phyloP scores from a whole-genome alignment of 2,888 invertebrate genomes.

The Yponomeuta malinellus region DNA sequence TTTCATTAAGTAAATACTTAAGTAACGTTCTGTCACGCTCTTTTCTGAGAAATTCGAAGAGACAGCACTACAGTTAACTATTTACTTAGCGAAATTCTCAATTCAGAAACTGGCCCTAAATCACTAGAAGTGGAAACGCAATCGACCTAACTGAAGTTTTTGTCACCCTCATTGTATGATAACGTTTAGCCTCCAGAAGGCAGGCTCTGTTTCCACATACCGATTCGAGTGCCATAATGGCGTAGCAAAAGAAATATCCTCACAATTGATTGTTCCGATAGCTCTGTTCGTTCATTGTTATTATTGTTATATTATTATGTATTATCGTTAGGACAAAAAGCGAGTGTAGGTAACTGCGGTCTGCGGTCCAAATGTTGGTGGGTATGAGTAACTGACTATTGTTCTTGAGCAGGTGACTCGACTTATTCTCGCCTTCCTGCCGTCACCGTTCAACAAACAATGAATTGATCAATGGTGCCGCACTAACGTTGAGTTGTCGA shows the following conservation, averaged over 20 bases:
- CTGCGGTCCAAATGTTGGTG: not conserved
- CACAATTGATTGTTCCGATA: not conserved
- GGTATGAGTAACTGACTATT: conserved; percentile 20
- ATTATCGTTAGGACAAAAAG: not conserved
- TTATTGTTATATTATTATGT: not conserved
- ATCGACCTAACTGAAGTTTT: not conserved
- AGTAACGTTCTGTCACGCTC: too few species aligned
- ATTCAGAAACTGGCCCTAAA: too few species aligned
- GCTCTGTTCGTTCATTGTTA: not conserved
- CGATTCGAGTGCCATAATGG: not conserved
- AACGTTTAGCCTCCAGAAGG: not conserved
- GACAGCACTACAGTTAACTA: too few species aligned
- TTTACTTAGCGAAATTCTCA: too few species aligned
- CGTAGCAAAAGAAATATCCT: not conserved
- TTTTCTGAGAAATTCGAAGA: too few species aligned
- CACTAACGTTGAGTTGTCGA: not conserved
- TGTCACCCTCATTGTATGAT: not conserved
- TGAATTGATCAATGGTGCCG: not conserved
- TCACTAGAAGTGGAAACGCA: too few species aligned
- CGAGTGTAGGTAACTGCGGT: not conserved
- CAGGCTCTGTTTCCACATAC: not conserved
- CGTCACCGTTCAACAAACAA: not conserved
- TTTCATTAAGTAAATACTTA: too few species aligned
- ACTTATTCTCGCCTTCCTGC: not conserved
- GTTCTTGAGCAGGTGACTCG: conserved; percentile 17